A percentile compares a stretch with the other conserved stretches of the same genome.
Conservation (phyloP, 2,888 invertebrate species). For the Tricholauxania praeusta region DNA sequence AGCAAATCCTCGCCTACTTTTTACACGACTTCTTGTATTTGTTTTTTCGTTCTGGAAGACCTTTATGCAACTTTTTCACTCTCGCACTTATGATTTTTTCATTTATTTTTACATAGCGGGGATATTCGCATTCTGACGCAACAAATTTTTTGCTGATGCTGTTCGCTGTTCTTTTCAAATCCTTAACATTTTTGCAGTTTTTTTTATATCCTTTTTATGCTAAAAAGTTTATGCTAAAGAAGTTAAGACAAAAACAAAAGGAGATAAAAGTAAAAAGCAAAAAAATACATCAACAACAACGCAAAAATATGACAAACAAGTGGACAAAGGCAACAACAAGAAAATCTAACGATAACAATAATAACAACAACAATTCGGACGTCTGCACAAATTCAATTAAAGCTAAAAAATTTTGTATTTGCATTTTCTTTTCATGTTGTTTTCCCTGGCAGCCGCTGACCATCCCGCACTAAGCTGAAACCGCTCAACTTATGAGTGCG, state of each 20-base stretch:
- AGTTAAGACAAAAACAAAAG: not conserved
- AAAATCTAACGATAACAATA: not conserved
- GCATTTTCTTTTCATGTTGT: not conserved
- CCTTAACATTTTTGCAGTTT: not conserved
- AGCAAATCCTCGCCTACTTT: not conserved
- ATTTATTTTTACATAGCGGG: too few relatives aligned
- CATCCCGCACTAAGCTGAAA: too few relatives aligned
- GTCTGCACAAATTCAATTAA: conserved; percentile 35
- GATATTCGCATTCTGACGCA: too few relatives aligned
- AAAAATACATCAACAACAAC: not conserved
- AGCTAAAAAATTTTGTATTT: conserved; percentile 13
- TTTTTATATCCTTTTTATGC: not conserved
- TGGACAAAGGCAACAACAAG: not conserved
- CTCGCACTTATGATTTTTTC: too few relatives aligned
- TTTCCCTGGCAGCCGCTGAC: too few relatives aligned
- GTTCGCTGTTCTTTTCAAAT: not conserved
- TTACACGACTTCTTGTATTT: too few relatives aligned
- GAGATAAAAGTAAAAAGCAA: not conserved
- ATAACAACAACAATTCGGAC: conserved; percentile 16
- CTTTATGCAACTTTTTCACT: too few relatives aligned
- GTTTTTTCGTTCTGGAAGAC: too few relatives aligned
- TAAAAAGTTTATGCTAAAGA: conserved; percentile 16
- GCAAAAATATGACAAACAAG: too few relatives aligned
- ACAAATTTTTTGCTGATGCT: too few relatives aligned
- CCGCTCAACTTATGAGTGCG: too few relatives aligned